A percentile compares a stretch with the other conserved stretches of the same genome.
Conservation (phyloP, 1,140 invertebrate species). For the Drosophila punjabiensis region DNA sequence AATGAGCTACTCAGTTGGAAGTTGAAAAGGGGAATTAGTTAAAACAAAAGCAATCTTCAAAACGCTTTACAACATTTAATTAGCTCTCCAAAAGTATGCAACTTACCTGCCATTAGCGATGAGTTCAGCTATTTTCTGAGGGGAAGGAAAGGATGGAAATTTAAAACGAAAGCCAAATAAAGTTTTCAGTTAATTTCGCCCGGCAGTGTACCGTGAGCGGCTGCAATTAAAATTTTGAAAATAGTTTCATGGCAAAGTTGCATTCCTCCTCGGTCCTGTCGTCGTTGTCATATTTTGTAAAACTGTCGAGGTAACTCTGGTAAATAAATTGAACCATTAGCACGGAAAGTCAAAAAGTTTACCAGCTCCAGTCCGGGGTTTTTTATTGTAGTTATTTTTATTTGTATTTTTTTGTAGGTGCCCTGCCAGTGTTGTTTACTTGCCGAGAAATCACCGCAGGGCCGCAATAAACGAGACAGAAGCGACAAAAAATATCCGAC, state of each 20-base stretch:
- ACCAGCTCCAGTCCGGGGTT: constrained; percentile 26
- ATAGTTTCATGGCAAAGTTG: constrained; percentile 58
- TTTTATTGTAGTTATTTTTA: constrained; percentile 11
- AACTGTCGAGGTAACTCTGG: constrained; percentile 47
- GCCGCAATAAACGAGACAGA: constrained; percentile 49
- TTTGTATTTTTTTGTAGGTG: constrained; percentile 21
- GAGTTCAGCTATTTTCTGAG: constrained; percentile 11
- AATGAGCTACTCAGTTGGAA: neutral
- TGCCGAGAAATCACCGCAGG: constrained; percentile 37
- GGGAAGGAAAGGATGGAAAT: neutral
- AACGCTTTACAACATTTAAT: constrained; percentile 5
- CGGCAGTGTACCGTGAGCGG: constrained; percentile 32
- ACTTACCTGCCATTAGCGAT: constrained; percentile 20
- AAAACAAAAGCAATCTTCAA: neutral
- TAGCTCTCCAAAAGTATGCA: constrained; percentile 24
- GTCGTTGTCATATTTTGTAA: constrained; percentile 61
- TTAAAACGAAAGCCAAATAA: constrained; percentile 60
- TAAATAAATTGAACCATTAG: constrained; percentile 79
- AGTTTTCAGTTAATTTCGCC: constrained; percentile 61
- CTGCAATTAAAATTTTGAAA: constrained; percentile 71
- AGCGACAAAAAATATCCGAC: constrained; percentile 42
- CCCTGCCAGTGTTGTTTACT: constrained; percentile 38
- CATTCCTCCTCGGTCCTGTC: constrained; percentile 26
- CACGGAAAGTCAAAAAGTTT: constrained; percentile 61
- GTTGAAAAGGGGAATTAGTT: neutral